Evolutionary conservation across 2,797 vertebrate species (phyloP).

Genomic region (Heteromormyrus szaboi): DNA sequence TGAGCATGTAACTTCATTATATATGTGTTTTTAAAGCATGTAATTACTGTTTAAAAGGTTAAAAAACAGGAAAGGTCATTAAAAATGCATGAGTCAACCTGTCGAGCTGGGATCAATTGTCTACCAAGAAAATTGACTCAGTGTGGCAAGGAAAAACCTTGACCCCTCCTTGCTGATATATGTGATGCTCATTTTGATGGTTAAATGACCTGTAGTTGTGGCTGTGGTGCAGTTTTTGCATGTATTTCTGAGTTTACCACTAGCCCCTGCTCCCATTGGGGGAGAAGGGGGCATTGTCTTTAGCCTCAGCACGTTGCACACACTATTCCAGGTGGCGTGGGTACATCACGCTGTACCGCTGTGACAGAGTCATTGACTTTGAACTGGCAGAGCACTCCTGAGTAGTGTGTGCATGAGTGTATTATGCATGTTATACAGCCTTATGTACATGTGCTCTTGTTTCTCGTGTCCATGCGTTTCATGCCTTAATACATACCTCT

Average conservation of each 20-base stretch:
- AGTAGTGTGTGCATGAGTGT: not conserved
- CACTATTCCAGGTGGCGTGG: not conserved
- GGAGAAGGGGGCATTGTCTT: not conserved
- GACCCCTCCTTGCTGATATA: not conserved
- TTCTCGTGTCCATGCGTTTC: not conserved
- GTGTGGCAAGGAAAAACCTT: not conserved
- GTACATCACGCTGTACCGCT: not conserved
- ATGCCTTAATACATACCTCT: not conserved
- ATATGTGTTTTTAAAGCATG: not conserved
- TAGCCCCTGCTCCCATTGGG: not conserved
- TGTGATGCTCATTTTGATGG: not conserved
- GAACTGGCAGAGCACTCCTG: not conserved
- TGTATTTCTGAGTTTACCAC: not conserved
- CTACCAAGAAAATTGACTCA: not conserved
- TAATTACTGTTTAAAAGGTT: not conserved
- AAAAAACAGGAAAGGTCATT: not conserved
- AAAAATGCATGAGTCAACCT: not conserved
- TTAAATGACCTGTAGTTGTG: not conserved
- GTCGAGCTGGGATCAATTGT: not conserved
- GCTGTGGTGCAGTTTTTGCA: not conserved
- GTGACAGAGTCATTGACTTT: not conserved
- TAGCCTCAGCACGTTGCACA: not conserved
- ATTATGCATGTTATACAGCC: not conserved
- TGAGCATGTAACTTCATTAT: not conserved
- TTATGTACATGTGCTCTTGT: not conserved